Evolutionary conservation across 2,888 invertebrate species (phyloP).

Genomic region (Drosophila pegasa): DNA sequence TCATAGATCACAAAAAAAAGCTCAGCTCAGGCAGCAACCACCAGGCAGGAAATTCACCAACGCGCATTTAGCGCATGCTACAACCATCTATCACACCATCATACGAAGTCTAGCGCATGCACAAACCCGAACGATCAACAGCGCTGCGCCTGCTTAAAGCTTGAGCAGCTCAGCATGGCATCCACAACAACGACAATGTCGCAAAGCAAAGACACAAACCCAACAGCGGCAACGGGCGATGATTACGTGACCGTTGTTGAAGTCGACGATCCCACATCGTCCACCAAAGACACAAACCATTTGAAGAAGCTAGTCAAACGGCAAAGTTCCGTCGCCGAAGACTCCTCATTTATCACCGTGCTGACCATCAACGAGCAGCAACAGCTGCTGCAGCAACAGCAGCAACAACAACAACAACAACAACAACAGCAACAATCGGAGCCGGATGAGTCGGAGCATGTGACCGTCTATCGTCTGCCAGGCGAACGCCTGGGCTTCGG

Average conservation of each 20-base stretch:
- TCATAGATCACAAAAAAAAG: slow-evolving; percentile 37
- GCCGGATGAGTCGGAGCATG: slow-evolving; percentile 88
- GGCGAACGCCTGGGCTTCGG: slow-evolving; percentile 96
- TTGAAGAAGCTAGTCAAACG: slow-evolving; percentile 78
- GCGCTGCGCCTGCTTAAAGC: slow-evolving; percentile 31
- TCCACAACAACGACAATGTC: slow-evolving; percentile 38
- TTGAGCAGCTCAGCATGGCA: slow-evolving; percentile 47
- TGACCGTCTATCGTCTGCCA: slow-evolving; percentile 93
- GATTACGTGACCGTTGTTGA: slow-evolving; percentile 88
- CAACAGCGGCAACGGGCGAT: slow-evolving; percentile 44
- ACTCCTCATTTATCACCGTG: slow-evolving; percentile 87
- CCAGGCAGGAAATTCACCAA: slow-evolving; percentile 27
- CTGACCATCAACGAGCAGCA: slow-evolving; percentile 86
- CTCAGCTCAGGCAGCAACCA: slow-evolving; percentile 32
- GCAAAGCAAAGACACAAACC: slow-evolving; percentile 31
- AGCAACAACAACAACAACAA: slow-evolving; percentile 34
- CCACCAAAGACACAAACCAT: slow-evolving; percentile 79
- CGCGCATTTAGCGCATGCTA: slow-evolving; percentile 12
- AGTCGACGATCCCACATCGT: slow-evolving; percentile 85
- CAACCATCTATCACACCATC: slow-evolving; percentile 1
- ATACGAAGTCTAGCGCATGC: slow-evolving; percentile 15
- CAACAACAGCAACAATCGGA: not conserved
- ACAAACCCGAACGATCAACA: slow-evolving; percentile 38
- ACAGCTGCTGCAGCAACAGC: slow-evolving; percentile 58
- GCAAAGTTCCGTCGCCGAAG: slow-evolving; percentile 77